Conservation (phyloP, 2,113 vertebrate species). For the Hirundichthys speculiger region DNA sequence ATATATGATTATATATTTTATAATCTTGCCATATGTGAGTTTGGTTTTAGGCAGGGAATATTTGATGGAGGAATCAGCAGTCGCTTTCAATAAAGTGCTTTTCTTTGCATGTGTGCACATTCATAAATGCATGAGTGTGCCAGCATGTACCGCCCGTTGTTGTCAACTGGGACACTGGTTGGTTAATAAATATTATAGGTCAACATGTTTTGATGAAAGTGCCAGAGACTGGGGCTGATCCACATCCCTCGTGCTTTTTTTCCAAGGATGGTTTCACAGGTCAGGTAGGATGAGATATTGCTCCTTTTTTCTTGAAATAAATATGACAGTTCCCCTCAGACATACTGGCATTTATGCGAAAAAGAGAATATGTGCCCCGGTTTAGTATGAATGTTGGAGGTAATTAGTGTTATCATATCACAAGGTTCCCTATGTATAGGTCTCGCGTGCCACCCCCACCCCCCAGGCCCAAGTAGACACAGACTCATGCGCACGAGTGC, state of each 20-base stretch:
- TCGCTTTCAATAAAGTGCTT: conserved; percentile 14
- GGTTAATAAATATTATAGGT: conserved; percentile 75
- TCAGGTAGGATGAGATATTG: conserved; percentile 53
- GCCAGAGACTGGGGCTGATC: conserved; percentile 49
- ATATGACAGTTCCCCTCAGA: conserved; percentile 58
- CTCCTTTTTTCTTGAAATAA: conserved; percentile 53
- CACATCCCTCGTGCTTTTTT: conserved; percentile 40
- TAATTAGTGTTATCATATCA: conserved; percentile 55
- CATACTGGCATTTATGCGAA: conserved; percentile 66
- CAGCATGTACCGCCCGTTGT: conserved; percentile 21
- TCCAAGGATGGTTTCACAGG: conserved; percentile 50
- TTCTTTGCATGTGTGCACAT: conserved; percentile 33
- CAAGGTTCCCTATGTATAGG: conserved; percentile 27
- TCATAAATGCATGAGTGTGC: conserved; percentile 65
- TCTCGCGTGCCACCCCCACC: neutral
- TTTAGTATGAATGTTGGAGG: conserved; percentile 57
- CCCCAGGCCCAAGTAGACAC: conserved; percentile 12
- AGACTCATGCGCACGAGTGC: conserved; percentile 46
- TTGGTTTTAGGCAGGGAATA: conserved; percentile 16
- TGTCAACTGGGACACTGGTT: conserved; percentile 53
- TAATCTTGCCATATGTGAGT: conserved; percentile 18
- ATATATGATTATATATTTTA: conserved; percentile 24
- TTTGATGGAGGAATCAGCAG: conserved; percentile 33
- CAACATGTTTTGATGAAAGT: conserved; percentile 70
- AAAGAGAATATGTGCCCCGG: conserved; percentile 52